Evolutionary conservation across 30 jellyfish, hydroid and myxozoan species (phyloP).

Genomic region (Chrysaora quinquecirrha): DNA sequence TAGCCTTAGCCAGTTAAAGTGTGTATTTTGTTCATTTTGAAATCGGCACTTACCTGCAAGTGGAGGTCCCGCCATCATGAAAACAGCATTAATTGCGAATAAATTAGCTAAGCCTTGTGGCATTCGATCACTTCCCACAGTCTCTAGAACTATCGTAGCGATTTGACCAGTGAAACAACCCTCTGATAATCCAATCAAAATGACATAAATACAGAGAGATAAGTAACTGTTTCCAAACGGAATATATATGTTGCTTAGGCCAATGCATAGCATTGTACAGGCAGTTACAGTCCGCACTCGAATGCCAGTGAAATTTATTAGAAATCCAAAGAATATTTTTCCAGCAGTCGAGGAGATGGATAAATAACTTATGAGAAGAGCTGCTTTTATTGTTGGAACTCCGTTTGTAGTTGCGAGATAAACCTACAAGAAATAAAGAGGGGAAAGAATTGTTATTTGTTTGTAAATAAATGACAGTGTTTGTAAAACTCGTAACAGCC

Average conservation of each 20-base stretch:
- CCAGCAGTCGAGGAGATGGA: slow-evolving; percentile 65
- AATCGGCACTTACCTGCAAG: slow-evolving; percentile 70
- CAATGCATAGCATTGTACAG: slow-evolving; percentile 64
- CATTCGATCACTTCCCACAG: slow-evolving; percentile 55
- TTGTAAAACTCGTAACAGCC: no score
- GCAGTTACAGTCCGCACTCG: slow-evolving; percentile 43
- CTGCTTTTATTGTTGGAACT: slow-evolving; percentile 49
- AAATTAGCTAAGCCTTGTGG: slow-evolving; percentile 57
- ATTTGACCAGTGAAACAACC: slow-evolving; percentile 77
- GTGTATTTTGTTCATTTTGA: no score
- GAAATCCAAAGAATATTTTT: slow-evolving; percentile 50
- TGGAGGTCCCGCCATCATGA: slow-evolving; percentile 77
- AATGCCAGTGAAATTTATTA: slow-evolving; percentile 31
- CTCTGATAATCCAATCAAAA: slow-evolving; percentile 49
- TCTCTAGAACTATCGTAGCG: slow-evolving; percentile 47
- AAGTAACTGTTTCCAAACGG: slow-evolving; percentile 34
- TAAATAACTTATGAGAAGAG: slow-evolving; percentile 45
- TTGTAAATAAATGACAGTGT: no score
- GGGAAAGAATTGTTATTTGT: no score
- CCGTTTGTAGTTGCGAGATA: slow-evolving; percentile 54
- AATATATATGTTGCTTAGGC: slow-evolving; percentile 50
- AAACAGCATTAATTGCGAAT: slow-evolving; percentile 40
- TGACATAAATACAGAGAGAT: slow-evolving; percentile 25
- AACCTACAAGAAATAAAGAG: slow-evolving; percentile 8
- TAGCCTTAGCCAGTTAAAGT: no score